Conservation (phyloP, 2,888 invertebrate genomes). For the Sthenelais limicola region DNA sequence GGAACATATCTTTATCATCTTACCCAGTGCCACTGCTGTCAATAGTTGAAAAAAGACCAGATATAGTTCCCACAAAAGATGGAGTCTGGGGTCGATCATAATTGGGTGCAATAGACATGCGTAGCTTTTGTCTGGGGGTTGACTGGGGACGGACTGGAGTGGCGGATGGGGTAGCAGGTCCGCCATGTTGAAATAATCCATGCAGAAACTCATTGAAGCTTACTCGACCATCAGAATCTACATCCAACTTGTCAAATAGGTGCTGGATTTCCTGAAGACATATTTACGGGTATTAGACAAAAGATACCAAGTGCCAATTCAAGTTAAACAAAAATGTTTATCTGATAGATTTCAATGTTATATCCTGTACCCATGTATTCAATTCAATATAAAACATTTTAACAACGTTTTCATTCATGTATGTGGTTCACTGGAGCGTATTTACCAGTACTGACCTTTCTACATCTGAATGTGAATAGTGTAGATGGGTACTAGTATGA, state of each 20-base stretch:
- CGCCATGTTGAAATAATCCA: slow-evolving; percentile 75
- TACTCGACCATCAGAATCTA: slow-evolving; percentile 78
- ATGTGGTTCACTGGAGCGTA: too few species aligned
- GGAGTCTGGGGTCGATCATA: slow-evolving; percentile 53
- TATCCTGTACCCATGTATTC: too few species aligned
- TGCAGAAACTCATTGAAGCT: slow-evolving; percentile 80
- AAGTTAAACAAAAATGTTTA: too few species aligned
- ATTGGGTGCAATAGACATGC: slow-evolving; percentile 21
- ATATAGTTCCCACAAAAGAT: slow-evolving; percentile 57
- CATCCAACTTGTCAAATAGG: slow-evolving; percentile 79
- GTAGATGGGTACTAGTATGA: too few species aligned
- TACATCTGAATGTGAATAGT: too few species aligned
- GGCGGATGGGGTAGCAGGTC: slow-evolving; percentile 35
- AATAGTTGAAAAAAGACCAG: slow-evolving; percentile 68
- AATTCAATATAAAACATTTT: too few species aligned
- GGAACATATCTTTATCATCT: slow-evolving; percentile 40
- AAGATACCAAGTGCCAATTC: too few species aligned
- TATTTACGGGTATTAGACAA: too few species aligned
- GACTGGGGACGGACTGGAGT: slow-evolving; percentile 32
- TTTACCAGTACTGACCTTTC: too few species aligned
- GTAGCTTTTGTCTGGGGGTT: slow-evolving; percentile 45
- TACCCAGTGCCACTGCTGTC: slow-evolving; percentile 69
- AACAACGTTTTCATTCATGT: too few species aligned
- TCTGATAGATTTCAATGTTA: too few species aligned
- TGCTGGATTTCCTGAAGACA: slow-evolving; percentile 75